Conservation (phyloP, 2,113 vertebrate species). For the Nibea albiflora region DNA sequence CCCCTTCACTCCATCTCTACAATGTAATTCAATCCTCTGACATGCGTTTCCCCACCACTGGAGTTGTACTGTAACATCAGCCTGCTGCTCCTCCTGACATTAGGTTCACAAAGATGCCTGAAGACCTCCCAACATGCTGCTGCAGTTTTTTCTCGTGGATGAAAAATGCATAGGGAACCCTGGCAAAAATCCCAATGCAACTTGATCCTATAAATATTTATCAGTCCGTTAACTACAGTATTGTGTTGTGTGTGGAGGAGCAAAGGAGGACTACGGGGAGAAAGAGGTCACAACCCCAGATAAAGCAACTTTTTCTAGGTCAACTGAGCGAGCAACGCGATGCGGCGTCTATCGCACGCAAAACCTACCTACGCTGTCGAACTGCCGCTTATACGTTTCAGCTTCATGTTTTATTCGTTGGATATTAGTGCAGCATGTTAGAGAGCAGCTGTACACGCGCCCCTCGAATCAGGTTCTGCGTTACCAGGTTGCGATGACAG, state of each 20-base stretch:
- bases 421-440: too few relatives aligned
- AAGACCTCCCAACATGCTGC: conserved; percentile 47
- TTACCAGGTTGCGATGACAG: too few relatives aligned
- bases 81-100: conserved; percentile 47
- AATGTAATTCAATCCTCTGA: neutral
- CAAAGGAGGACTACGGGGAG: conserved; percentile 8
- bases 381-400: neutral
- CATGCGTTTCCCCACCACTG: conserved; percentile 9
- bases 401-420: neutral
- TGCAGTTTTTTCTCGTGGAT: conserved; percentile 64
- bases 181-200: conserved; percentile 54
- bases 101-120: conserved; percentile 44
- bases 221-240: conserved; percentile 63
- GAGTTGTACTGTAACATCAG: conserved; percentile 20
- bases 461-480: too few relatives aligned
- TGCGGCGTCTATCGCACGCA: neutral
- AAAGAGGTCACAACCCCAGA: conserved; percentile 49
- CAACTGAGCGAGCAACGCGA: conserved; percentile 11
- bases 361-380: neutral
- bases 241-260: conserved; percentile 22
- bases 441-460: too few relatives aligned
- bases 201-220: conserved; percentile 79
- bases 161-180: conserved; percentile 72
- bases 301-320: conserved; percentile 41
- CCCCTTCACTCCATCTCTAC: neutral